Evolutionary conservation across 1,140 invertebrate species (phyloP), one percentile per base, ranked within the genome.

Genomic region (Brachionus angularis): DNA sequence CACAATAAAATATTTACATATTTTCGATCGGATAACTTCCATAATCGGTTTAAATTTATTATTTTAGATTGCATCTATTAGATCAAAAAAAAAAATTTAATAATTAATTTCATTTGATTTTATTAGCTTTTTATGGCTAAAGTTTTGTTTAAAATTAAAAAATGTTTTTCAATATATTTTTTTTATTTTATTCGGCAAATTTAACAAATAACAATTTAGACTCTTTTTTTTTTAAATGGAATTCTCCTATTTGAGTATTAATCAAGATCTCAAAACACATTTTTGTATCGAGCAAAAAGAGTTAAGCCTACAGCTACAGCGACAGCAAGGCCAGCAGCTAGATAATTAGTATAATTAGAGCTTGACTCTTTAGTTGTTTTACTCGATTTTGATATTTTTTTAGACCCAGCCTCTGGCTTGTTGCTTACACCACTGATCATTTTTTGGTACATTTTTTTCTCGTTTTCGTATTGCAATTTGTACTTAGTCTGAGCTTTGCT

Each of bases 391-490:
- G 42, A 27, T 31, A 47, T 50, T 50, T 67, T 52, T 42, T 16
- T 10, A 42, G 39, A 10, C 10, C 39, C 39, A n/a, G 49, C 33
- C 62, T 46, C 62, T 7, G 33, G 39, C 16, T 7, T 67, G n/a
- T 67, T 50, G 16, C 29, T 16, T 7, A 27, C 62, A 25, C 21
- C 42, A 34, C 62, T 67, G 18, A 67, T 49, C 62, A 67, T 67
- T 50, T 67, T 67, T 34, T 67, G 62, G 47, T 67, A 67, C 42
- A 67, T 46, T 34, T 67, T 67, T 34, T 67, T 67, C 14, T 67
- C 62, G 36, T 46, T 67, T 31, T 67, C 62, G 29, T 67, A 67
- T 27, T 47, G 47, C 5, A 47, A 47, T 67, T 67, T 67, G 12
- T 50, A 42, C 14, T 47, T 67, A 10, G 62, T 21, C 31, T 67